Conservation (phyloP, 2,888 invertebrate genomes). For the Clunio marinus region DNA sequence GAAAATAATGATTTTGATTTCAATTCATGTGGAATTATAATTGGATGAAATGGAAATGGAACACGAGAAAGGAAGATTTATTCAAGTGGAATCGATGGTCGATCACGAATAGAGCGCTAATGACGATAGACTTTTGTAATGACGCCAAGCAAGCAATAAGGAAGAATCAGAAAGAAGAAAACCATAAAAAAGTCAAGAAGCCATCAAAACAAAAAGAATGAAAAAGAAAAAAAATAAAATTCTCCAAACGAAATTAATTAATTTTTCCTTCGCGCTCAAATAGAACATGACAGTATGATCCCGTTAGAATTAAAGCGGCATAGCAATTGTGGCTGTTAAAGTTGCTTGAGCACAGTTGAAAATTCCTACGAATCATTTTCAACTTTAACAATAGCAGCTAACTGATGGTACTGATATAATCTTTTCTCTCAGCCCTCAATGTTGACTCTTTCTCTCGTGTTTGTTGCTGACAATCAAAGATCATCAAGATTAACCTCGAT, state of each 20-base stretch:
- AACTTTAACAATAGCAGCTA: neutral
- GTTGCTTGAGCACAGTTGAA: neutral
- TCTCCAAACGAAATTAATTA: constrained; percentile 6
- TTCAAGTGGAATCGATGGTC: constrained; percentile 17
- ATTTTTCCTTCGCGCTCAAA: neutral
- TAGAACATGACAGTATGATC: neutral
- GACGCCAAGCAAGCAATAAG: neutral
- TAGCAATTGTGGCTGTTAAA: neutral
- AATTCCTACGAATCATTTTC: constrained; percentile 2
- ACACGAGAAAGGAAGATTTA: constrained; percentile 10
- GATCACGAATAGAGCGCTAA: neutral
- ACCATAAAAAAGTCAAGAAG: neutral
- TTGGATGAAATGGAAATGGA: constrained; percentile 6
- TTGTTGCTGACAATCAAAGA: constrained; percentile 14
- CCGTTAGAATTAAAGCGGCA: neutral
- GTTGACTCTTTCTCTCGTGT: constrained; percentile 1
- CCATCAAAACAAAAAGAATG: too few relatives aligned
- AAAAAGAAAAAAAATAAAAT: too few relatives aligned
- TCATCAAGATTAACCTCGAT: constrained; percentile 27
- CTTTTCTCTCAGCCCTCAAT: neutral
- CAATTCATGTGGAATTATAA: constrained; percentile 36
- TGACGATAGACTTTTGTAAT: neutral
- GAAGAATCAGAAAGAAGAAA: neutral
- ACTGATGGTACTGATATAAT: neutral
- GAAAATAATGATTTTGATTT: constrained; percentile 32